Percentiles rank a stretch among this genome's conserved stretches.
These are phyloP conservation scores for Tillus elongatus DNA, from an alignment of 2,888 invertebrate species.

Conservation along the genomic window DNA sequence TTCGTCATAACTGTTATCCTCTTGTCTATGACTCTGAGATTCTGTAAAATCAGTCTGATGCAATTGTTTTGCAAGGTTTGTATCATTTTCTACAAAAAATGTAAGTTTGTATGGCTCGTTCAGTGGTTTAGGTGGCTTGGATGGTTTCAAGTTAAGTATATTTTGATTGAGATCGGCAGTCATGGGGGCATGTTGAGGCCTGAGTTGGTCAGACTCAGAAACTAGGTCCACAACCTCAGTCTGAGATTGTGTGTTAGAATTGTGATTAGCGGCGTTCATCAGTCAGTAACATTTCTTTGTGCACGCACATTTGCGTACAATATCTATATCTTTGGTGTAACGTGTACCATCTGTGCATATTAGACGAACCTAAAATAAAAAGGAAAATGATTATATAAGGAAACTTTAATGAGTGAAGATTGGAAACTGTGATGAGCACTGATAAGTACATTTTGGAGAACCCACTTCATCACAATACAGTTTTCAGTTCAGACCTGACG, in stretches of 20 bases:
- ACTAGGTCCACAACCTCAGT: slow-evolving; percentile 12
- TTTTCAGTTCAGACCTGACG: no score
- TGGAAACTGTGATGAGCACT: no score
- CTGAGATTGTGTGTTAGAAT: slow-evolving; percentile 35
- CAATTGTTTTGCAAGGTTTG: slow-evolving; percentile 21
- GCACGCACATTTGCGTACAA: slow-evolving; percentile 94
- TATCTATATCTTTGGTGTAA: slow-evolving; percentile 92
- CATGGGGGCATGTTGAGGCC: slow-evolving; percentile 20
- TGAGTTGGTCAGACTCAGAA: slow-evolving; percentile 16
- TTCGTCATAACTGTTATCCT: slow-evolving; percentile 30
- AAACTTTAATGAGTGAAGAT: no score
- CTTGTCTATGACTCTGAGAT: slow-evolving; percentile 19
- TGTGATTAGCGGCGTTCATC: slow-evolving; percentile 52
- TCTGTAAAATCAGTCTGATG: slow-evolving; percentile 25
- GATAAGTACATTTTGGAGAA: no score
- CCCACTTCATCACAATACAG: no score
- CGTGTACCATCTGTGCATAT: slow-evolving; percentile 87
- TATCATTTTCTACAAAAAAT: slow-evolving; percentile 35
- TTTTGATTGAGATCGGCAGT: slow-evolving; percentile 25
- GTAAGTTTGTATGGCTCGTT: slow-evolving; percentile 36
- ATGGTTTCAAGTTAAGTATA: slow-evolving; percentile 21
- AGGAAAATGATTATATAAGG: no score
- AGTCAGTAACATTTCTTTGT: slow-evolving; percentile 81
- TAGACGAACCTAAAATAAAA: slow-evolving; percentile 61
- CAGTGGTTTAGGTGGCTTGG: slow-evolving; percentile 16